Percentiles rank a stretch among this genome's conserved stretches.
These are phyloP conservation scores for Drosophila hydei DNA, from an alignment of 1,140 invertebrate species.

Conservation along the genomic window DNA sequence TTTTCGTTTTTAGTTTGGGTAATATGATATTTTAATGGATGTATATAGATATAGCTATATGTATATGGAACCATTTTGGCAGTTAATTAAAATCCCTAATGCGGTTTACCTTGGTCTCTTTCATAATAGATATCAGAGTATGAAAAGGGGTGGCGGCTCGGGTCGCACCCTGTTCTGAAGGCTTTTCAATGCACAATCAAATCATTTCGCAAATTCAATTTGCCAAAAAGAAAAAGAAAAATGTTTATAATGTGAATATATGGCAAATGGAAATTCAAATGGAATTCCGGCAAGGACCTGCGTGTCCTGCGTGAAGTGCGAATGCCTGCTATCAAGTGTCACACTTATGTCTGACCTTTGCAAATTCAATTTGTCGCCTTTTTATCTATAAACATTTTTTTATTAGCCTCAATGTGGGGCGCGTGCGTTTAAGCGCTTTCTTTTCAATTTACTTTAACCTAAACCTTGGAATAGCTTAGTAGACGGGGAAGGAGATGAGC, in stretches of 20 bases:
- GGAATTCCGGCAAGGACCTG: slow-evolving; percentile 53
- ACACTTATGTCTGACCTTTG: slow-evolving; percentile 80
- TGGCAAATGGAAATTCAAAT: slow-evolving; percentile 69
- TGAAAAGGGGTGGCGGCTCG: slow-evolving; percentile 51
- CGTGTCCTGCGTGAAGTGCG: slow-evolving; percentile 50
- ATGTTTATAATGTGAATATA: slow-evolving; percentile 50
- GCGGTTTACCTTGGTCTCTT: slow-evolving; percentile 59
- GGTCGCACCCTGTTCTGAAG: slow-evolving; percentile 44
- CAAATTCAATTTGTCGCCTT: slow-evolving; percentile 82
- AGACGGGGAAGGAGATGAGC: no score
- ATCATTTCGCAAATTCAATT: slow-evolving; percentile 73
- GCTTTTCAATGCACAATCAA: slow-evolving; percentile 69
- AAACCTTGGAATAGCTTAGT: slow-evolving; percentile 30
- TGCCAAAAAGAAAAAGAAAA: slow-evolving; percentile 51
- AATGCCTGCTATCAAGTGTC: slow-evolving; percentile 75
- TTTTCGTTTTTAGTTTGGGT: slow-evolving; percentile 38
- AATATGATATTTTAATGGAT: slow-evolving; percentile 77
- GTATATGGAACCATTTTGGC: slow-evolving; percentile 16
- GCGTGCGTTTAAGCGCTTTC: slow-evolving; percentile 15
- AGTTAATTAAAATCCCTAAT: slow-evolving; percentile 76
- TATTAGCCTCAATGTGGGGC: slow-evolving; percentile 49
- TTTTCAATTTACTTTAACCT: slow-evolving; percentile 31
- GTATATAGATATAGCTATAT: slow-evolving; percentile 32
- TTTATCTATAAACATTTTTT: slow-evolving; percentile 79
- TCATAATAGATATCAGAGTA: slow-evolving; percentile 30